Base-by-base conservation (phyloP, 2,888 invertebrate genomes). In the Volucella inflata region DNA sequence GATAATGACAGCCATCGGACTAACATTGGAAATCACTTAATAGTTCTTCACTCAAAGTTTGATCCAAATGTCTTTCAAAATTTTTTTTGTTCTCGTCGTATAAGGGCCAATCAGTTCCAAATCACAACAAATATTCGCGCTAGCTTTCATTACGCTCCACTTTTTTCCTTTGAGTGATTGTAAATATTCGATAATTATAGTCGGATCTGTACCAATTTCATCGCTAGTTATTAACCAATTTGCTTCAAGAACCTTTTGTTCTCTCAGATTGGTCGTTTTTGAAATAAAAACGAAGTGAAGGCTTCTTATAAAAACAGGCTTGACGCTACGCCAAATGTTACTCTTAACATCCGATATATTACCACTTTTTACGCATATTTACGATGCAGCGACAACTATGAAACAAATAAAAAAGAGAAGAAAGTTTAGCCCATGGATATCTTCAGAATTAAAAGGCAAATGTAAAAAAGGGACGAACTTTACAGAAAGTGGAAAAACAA, bases 41-140 rank as follows among this genome's bases (percentile, higher is more conserved):
- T 2, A 60, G 16, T 14, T 80, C 72, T 2, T 57, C 60, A 16
- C 17, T 68, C 60, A 75, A 75, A 40, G 14, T 55, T 44, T 60
- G n/a, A 60, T 85, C 87, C 83, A 83, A 50, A 68, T 53, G 16
- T 36, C 51, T 46, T 87, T 76, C n/a, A 83, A 64, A 6, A 87
- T 38, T 17, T 79, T 38, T 72, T 87, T 81, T 14, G 82, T 67
- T 82, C 62, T 59, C 10, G 78, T 74, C 2, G 74, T 70, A 59
- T 77, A 81, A 11, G 82, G 82, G 0, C 81, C 78, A 8, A 82
- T n/a, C 0, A 75, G n/a, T 8, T 71, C 78, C 44, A 75, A 75
- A 51, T 87, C 75, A 53, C n/a, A 65, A 79, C 17, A n/a, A n/a
- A 79, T 55, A 71, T 38, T 74, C 44, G 72, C 70, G 59, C 82